These are phyloP conservation scores for Microctonus brassicae DNA, from an alignment of 2,888 invertebrate genomes.

Conservation along the genomic window DNA sequence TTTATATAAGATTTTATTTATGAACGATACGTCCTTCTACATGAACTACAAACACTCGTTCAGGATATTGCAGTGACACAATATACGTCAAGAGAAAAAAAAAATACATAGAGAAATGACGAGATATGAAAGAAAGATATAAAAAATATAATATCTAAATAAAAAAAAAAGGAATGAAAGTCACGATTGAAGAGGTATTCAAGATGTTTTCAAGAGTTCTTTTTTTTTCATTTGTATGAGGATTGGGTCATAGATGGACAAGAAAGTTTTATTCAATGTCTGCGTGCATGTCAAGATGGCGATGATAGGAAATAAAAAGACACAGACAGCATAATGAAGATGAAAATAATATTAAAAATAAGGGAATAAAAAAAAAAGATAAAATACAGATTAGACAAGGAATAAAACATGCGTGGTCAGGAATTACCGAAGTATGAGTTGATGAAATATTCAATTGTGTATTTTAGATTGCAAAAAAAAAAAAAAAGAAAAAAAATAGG, in stretches of 20 bases:
- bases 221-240: not conserved
- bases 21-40: slow-evolving; percentile 62
- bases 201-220: slow-evolving; percentile 29
- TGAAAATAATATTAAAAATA: too few species aligned
- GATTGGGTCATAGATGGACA: not conserved
- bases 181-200: slow-evolving; percentile 27
- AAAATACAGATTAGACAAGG: not conserved
- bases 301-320: slow-evolving; percentile 10
- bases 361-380: too few species aligned
- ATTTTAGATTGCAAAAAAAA: not conserved
- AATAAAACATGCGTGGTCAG: not conserved
- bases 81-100: slow-evolving; percentile 44
- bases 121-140: slow-evolving; percentile 24
- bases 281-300: slow-evolving; percentile 25
- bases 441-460: not conserved
- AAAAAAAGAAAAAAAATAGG: too few species aligned
- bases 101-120: slow-evolving; percentile 46
- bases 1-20: slow-evolving; percentile 38
- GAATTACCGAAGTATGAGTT: not conserved
- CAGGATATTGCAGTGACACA: slow-evolving; percentile 18
- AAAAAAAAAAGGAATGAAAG: slow-evolving; percentile 6
- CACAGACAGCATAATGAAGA: slow-evolving; percentile 1
- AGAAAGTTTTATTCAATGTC: not conserved
- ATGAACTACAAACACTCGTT: slow-evolving; percentile 62
- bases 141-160: slow-evolving; percentile 20